Conservation (phyloP, 2,113 vertebrate genomes). For the Pluvianellus socialis region DNA sequence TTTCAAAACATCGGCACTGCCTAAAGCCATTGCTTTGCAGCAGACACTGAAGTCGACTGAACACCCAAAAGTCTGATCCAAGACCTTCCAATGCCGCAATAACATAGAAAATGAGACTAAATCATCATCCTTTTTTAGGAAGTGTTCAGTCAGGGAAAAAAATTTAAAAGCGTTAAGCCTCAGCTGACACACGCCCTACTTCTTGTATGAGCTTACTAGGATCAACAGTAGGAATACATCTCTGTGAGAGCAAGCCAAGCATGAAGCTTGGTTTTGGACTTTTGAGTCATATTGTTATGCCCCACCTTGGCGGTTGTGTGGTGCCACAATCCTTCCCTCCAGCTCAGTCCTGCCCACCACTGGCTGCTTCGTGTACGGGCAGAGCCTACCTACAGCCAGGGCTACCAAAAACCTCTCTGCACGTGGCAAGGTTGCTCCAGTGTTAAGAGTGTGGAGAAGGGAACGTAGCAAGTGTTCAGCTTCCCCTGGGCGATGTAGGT, state of each 20-base stretch:
- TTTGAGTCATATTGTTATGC: neutral
- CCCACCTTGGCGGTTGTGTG: neutral
- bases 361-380: neutral
- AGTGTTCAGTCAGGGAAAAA: slow-evolving; percentile 37
- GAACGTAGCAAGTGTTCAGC: neutral
- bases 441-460: neutral
- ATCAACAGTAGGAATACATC: neutral
- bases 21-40: slow-evolving; percentile 46
- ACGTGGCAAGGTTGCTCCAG: neutral
- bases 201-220: neutral
- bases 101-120: slow-evolving; percentile 20
- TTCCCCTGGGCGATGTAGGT: neutral
- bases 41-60: neutral
- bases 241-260: neutral
- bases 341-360: neutral
- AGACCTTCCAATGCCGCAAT: neutral
- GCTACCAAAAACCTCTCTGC: neutral
- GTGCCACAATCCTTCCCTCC: neutral
- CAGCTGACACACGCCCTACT: neutral
- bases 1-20: slow-evolving; percentile 42
- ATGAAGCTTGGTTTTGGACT: neutral
- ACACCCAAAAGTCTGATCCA: slow-evolving; percentile 4
- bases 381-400: neutral
- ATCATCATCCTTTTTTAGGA: neutral
- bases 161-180: slow-evolving; percentile 45